Evolutionary conservation across 2,797 vertebrate species (phyloP).

Genomic region (Coregonus sp.): DNA sequence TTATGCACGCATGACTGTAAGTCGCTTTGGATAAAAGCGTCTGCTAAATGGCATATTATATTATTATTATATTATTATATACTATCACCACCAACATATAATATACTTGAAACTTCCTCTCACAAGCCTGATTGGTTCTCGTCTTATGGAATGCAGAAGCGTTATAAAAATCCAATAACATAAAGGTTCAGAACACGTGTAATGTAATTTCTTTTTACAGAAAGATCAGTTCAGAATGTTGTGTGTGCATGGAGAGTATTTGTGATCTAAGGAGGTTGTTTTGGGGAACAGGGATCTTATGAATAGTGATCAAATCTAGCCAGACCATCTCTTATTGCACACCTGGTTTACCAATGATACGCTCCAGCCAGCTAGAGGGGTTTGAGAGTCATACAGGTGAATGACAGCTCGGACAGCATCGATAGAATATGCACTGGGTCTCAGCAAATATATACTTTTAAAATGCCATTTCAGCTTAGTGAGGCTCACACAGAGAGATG

Average conservation of each 20-base stretch:
- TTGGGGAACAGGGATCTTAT: neutral
- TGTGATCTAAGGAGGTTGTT: neutral
- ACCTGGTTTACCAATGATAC: neutral
- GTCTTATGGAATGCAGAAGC: too few relatives aligned
- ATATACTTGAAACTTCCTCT: neutral
- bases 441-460: neutral
- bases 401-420: neutral
- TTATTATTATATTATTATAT: too few relatives aligned
- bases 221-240: neutral
- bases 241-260: neutral
- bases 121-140: too few relatives aligned
- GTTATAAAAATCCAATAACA: too few relatives aligned
- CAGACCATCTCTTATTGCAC: neutral
- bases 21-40: too few relatives aligned
- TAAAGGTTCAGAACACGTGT: too few relatives aligned
- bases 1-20: too few relatives aligned
- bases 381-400: neutral
- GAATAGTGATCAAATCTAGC: neutral
- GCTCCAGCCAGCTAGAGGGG: neutral
- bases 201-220: too few relatives aligned
- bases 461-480: neutral
- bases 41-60: too few relatives aligned
- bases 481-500: neutral
- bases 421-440: neutral
- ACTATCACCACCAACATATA: neutral